Base-by-base conservation (phyloP, 1,140 invertebrate species). In the Rhagoletis zephyria region DNA sequence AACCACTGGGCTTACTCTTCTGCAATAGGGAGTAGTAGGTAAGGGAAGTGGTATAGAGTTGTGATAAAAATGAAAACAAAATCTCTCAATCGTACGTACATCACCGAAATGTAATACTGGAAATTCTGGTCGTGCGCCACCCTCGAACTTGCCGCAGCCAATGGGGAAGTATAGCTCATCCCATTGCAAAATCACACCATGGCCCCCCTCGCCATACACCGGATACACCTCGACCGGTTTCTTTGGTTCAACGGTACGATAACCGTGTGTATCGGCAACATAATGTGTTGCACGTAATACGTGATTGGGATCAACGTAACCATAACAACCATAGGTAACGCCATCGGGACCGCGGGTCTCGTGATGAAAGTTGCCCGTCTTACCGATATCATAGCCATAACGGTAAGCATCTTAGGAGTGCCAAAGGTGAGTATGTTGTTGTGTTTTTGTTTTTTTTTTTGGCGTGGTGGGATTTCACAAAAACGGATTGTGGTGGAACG, bases 281-380 rank as follows among this genome's bases (percentile, higher is more conserved):
- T 97, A 97, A 92, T 96, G 96, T 48, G 96, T 96, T 56, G 95
- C 95, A 64, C 95, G 93, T 3, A 96, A 92, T 88, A 95, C 94
- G 40, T 95, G 94, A 70, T 95, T 94, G 1, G 95, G 95, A 90
- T 96, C 96, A 16, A 96, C 94, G 90, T 96, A 96, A 63, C 96
- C 96, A 88, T 96, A 97, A 92, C 96, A 97, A 88, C 96, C 96
- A 88, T 96, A 97, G 0, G 96, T 96, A 19, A 97, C 95, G 10
- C 95, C 95, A 89, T 96, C 96, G 0, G 95, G 94, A 14, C 95
- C 96, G 86, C 95, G 94, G 61, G 94, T 95, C 93, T 97, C 96
- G 89, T 97, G 96, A 90, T 97, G 96, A 90, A 97, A 97, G 90
- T 96, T 96, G 10, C 96, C 96, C 89, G 95, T 95, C 87, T 92